phyloP scores from a whole-genome alignment of 1,140 invertebrate species.

The Lucilia sericata region DNA sequence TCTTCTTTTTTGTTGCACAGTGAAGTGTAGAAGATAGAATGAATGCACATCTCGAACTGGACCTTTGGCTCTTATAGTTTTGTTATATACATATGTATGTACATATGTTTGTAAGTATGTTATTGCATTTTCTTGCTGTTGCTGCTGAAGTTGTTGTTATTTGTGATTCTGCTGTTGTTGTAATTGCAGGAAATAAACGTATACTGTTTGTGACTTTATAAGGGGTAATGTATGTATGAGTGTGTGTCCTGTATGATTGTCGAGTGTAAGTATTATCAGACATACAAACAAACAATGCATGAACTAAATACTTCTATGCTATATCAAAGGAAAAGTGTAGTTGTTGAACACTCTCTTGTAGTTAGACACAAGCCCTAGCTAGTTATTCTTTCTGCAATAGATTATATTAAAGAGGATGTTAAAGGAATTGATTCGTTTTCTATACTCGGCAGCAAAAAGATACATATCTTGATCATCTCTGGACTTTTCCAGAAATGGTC shows the following conservation, averaged over 20 bases:
- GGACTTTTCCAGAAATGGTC: too few species aligned
- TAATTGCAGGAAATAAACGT: constrained; percentile 16
- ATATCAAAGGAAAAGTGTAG: neutral
- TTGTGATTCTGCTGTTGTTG: neutral
- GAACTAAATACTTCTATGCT: constrained; percentile 5
- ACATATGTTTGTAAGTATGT: neutral
- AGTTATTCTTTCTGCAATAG: too few species aligned
- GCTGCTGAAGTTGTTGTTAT: neutral
- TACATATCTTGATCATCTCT: too few species aligned
- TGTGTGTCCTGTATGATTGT: neutral
- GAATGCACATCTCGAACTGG: neutral
- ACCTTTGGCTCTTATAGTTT: neutral
- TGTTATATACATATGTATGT: neutral
- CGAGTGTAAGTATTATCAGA: neutral
- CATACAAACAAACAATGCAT: neutral
- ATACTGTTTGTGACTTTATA: neutral
- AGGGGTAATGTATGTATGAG: neutral
- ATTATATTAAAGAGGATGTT: too few species aligned
- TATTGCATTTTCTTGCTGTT: neutral
- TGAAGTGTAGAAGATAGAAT: neutral
- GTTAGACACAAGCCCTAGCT: neutral
- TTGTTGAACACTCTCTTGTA: neutral
- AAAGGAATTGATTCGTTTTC: too few species aligned
- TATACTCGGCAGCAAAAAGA: too few species aligned
- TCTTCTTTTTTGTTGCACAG: neutral